phyloP scores from a whole-genome alignment of 2,888 invertebrate species.

The Xestia sexstrigata region DNA sequence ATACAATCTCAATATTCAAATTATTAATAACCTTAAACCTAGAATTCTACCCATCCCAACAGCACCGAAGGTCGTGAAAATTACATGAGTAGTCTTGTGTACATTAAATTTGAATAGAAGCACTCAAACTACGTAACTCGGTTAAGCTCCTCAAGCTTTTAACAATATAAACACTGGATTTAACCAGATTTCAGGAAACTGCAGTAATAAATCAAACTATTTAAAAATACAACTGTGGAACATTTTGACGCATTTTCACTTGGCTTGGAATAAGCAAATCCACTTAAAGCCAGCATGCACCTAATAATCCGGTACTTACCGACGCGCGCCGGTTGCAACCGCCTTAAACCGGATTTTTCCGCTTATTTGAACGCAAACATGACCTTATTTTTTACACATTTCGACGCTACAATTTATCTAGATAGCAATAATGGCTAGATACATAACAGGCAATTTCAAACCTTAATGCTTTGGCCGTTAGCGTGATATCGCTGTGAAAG shows the following conservation, averaged over 20 bases:
- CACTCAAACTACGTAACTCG: constrained; percentile 48
- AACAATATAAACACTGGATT: constrained; percentile 58
- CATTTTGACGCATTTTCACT: constrained; percentile 57
- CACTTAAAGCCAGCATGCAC: constrained; percentile 61
- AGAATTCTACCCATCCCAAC: constrained; percentile 8
- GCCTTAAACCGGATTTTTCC: constrained; percentile 67
- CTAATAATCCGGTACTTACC: constrained; percentile 71
- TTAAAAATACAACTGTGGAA: constrained; percentile 46
- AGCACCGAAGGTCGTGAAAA: constrained; percentile 27
- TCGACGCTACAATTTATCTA: constrained; percentile 56
- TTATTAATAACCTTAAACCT: not conserved
- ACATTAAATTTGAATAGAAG: constrained; percentile 54
- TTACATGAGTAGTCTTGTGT: constrained; percentile 49
- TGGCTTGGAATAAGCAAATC: constrained; percentile 57
- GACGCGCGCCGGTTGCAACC: constrained; percentile 57
- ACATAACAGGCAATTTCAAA: constrained; percentile 45
- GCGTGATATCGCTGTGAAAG: constrained; percentile 37
- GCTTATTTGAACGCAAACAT: constrained; percentile 65
- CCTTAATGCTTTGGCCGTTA: constrained; percentile 45
- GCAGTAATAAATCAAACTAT: constrained; percentile 48
- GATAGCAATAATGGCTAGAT: constrained; percentile 58
- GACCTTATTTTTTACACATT: constrained; percentile 65
- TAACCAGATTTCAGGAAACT: constrained; percentile 47
- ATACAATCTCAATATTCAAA: not conserved
- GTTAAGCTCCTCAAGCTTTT: constrained; percentile 42